Percentiles rank a stretch among this genome's conserved stretches.
Evolutionary conservation across 1,140 invertebrate species (phyloP).

Genomic region (Bombus breviceps): DNA sequence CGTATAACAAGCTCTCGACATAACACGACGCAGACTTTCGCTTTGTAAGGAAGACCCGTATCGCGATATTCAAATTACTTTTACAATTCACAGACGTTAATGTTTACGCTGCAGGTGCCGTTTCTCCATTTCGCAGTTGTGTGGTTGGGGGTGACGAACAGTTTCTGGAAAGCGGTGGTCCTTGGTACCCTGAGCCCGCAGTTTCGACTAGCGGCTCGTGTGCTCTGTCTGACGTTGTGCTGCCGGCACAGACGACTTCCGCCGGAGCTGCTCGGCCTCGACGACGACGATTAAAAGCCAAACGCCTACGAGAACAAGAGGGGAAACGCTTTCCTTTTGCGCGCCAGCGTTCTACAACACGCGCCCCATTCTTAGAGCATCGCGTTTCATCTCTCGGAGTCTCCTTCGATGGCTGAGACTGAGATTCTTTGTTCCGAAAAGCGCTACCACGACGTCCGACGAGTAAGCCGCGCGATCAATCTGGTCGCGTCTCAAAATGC

Average conservation of each 20-base stretch:
- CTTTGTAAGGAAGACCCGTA: not conserved
- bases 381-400: conserved; percentile 60
- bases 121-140: conserved; percentile 95
- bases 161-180: conserved; percentile 96
- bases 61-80: not conserved
- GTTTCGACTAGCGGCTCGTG: conserved; percentile 92
- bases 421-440: conserved; percentile 32
- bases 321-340: conserved; percentile 57
- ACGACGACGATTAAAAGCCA: conserved; percentile 88
- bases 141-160: conserved; percentile 96
- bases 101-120: conserved; percentile 85
- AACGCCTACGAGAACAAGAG: conserved; percentile 50
- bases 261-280: conserved; percentile 91
- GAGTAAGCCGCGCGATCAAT: not conserved
- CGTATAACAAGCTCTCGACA: not conserved
- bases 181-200: conserved; percentile 94
- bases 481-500: not conserved
- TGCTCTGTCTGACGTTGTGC: conserved; percentile 94
- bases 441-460: not conserved
- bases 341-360: conserved; percentile 58
- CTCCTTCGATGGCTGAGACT: conserved; percentile 40
- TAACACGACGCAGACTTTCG: too few relatives aligned
- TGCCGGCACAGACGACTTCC: conserved; percentile 91
- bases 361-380: conserved; percentile 76
- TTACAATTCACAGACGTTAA: not conserved